Conservation (phyloP, 2,888 invertebrate genomes). For the Philaethria dido region DNA sequence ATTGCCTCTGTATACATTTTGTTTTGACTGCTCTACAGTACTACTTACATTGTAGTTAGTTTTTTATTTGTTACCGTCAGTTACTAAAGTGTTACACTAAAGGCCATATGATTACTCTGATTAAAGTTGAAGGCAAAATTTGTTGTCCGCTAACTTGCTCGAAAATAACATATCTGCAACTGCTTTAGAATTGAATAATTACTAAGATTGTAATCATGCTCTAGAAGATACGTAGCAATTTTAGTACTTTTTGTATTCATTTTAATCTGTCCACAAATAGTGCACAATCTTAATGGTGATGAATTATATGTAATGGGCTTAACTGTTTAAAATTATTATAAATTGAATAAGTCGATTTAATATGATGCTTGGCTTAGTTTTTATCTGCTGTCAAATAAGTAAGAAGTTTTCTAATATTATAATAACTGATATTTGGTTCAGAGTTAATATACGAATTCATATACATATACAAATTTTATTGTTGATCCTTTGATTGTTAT, state of each 20-base stretch:
- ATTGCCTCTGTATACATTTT: slow-evolving; percentile 36
- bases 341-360: slow-evolving; percentile 55
- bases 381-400: slow-evolving; percentile 36
- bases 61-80: slow-evolving; percentile 53
- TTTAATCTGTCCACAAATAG: slow-evolving; percentile 58
- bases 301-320: slow-evolving; percentile 55
- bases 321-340: slow-evolving; percentile 54
- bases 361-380: slow-evolving; percentile 39
- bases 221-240: slow-evolving; percentile 61
- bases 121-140: slow-evolving; percentile 50
- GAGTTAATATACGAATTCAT: not conserved
- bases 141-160: slow-evolving; percentile 55
- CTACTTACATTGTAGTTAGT: slow-evolving; percentile 45
- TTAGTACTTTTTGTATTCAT: slow-evolving; percentile 55
- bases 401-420: not conserved
- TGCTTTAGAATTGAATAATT: slow-evolving; percentile 74
- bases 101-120: slow-evolving; percentile 62
- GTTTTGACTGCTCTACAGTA: slow-evolving; percentile 26
- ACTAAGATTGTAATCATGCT: slow-evolving; percentile 64
- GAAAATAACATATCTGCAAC: slow-evolving; percentile 72
- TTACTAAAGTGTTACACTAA: slow-evolving; percentile 56
- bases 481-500: slow-evolving; percentile 26
- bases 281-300: slow-evolving; percentile 53
- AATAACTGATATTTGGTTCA: not conserved
- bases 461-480: not conserved